Conservation (phyloP, 2,113 vertebrate genomes). For the Nestor notabilis region DNA sequence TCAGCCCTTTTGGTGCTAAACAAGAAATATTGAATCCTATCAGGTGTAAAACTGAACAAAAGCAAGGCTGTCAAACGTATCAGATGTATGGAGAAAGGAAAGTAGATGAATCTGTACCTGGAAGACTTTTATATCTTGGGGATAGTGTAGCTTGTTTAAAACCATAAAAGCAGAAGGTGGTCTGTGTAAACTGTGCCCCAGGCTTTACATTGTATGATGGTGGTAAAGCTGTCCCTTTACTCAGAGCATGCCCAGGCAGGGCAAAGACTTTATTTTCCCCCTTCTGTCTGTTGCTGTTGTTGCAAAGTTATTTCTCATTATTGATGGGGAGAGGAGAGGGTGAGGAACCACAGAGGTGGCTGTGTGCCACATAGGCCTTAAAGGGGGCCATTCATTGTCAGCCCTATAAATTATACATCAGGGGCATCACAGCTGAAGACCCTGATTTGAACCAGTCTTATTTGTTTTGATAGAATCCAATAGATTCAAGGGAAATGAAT, state of each 20-base stretch:
- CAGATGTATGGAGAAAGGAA: neutral
- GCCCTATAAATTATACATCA: fast-evolving
- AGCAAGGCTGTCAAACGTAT: neutral
- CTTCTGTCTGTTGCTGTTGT: neutral
- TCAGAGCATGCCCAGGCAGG: neutral
- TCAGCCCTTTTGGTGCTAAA: neutral
- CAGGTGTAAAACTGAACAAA: neutral
- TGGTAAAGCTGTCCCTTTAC: neutral
- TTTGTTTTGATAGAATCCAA: neutral
- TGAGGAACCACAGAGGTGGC: neutral
- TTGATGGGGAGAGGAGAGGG: too few species aligned
- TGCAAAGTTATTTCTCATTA: neutral
- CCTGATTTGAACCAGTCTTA: neutral
- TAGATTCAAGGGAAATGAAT: neutral
- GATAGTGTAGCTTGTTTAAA: neutral
- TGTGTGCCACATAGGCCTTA: neutral
- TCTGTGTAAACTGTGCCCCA: neutral
- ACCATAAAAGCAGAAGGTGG: neutral
- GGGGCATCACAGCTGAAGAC: neutral
- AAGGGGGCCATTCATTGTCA: neutral
- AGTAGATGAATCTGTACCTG: neutral
- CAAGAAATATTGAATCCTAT: neutral
- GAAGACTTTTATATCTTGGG: neutral
- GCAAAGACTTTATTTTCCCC: neutral
- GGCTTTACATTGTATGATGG: fast-evolving